Base-by-base conservation (phyloP, 2,113 vertebrate species). In the Lampris megalopsis region DNA sequence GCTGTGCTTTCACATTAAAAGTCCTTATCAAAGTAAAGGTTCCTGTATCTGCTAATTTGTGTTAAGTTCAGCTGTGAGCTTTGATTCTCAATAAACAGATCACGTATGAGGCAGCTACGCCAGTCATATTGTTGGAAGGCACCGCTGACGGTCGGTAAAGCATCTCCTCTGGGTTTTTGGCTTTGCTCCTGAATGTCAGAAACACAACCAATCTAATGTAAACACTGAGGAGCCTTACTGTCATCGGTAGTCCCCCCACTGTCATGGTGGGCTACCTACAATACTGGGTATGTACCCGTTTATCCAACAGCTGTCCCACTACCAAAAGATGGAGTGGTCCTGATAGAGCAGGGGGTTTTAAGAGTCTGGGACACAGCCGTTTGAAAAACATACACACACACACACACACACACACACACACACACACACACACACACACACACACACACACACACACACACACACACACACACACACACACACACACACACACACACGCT, bases 141-240 rank as follows among this genome's bases (percentile, higher is more conserved):
- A 93, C 87, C 66, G 9, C 69, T 1, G 50, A 83, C 77, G 65
- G 65, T 8, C 7, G 38, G 53, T 42, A 68, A 63, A 75, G 37
- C 3, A 38, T 42, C 78, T 85, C 72, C 61, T 47, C 58, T 4
- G 63, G 62, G 63, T 66, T 70, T 66, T 70, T 24, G 70, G 72
- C 68, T 84, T 65, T 70, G 76, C 79, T 92, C 78, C 90, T 91
- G 89, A 92, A 89, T 89, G 83, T 93, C 92, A 93, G 89, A 84
- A 91, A 85, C 86, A 68, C 6, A 80, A 79, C 52, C 49, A n/a
- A 8, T 24, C 37, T 40, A 36, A 68, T 53, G 38, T 6, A n/a
- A 73, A 63, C 67, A 3, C n/a, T n/a, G 8, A 68, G 75, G 66
- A 68, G 74, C 65, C 53, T 63, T 11, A 53, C 58, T 67, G 75